Conservation (phyloP, 1,140 invertebrate genomes). For the Magallana ariakensis region DNA sequence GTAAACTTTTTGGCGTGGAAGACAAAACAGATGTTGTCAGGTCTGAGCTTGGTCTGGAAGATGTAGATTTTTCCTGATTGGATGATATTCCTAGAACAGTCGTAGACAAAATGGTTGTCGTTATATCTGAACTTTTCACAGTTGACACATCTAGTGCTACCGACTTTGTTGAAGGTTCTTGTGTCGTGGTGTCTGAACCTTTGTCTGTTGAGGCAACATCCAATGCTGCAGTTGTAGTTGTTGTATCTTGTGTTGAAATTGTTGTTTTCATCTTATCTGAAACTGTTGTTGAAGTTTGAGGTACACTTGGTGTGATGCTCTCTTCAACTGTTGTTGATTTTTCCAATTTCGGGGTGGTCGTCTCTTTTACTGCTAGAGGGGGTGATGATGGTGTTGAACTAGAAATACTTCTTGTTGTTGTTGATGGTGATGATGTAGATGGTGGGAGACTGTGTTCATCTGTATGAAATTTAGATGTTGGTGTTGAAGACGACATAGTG, state of each 20-base stretch:
- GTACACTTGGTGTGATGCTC: background rate
- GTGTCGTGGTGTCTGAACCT: background rate
- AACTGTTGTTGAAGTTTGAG: background rate
- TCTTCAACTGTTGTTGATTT: background rate
- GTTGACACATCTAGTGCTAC: background rate
- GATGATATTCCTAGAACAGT: background rate
- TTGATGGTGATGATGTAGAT: background rate
- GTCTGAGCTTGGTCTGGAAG: background rate
- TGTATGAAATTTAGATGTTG: background rate
- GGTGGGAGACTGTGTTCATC: background rate
- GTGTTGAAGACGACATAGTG: background rate
- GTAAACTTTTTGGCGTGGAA: background rate
- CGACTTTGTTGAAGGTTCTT: no score
- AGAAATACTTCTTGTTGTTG: background rate
- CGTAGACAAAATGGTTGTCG: background rate
- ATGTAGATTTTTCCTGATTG: background rate
- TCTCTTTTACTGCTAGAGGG: background rate
- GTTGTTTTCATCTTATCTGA: background rate
- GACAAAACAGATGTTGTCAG: slow-evolving; percentile 17
- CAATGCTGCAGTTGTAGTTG: background rate
- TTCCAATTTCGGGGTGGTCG: background rate
- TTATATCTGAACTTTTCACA: background rate
- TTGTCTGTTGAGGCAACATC: background rate
- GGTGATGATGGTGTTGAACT: background rate
- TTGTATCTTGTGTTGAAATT: background rate